Evolutionary conservation across 2,888 invertebrate genomes (phyloP).

Genomic region (Limenitis camilla): DNA sequence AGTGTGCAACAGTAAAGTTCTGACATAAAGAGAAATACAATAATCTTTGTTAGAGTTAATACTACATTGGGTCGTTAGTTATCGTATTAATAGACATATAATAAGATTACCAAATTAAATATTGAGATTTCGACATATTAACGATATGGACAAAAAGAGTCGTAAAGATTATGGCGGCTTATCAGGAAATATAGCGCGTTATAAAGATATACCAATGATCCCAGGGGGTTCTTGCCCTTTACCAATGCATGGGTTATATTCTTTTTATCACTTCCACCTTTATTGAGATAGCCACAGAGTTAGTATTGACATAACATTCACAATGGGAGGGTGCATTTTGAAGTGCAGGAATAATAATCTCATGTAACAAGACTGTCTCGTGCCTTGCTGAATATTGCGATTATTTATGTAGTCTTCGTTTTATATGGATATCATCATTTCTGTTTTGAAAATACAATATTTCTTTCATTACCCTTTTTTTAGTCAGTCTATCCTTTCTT

Average conservation of each 20-base stretch:
- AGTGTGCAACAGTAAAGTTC: too few relatives aligned
- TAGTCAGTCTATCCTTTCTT: too few relatives aligned
- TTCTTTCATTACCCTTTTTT: too few relatives aligned
- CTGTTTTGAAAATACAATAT: background rate
- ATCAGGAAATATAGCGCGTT: slow-evolving; percentile 55
- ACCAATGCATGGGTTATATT: slow-evolving; percentile 41
- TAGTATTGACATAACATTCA: slow-evolving; percentile 18
- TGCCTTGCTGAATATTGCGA: slow-evolving; percentile 49
- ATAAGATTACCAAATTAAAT: slow-evolving; percentile 11
- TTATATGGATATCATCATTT: background rate
- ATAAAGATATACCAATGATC: slow-evolving; percentile 66
- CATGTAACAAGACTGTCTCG: slow-evolving; percentile 55
- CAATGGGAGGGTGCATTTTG: slow-evolving; percentile 55
- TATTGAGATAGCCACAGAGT: slow-evolving; percentile 21
- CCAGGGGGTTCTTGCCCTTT: slow-evolving; percentile 53
- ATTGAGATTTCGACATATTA: slow-evolving; percentile 12
- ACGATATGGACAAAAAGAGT: slow-evolving; percentile 37
- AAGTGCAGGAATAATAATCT: slow-evolving; percentile 64
- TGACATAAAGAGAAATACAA: too few relatives aligned
- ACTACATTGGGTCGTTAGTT: too few relatives aligned
- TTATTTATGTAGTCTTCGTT: slow-evolving; percentile 44
- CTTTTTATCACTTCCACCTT: slow-evolving; percentile 13
- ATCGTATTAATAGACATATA: background rate
- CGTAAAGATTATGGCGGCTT: slow-evolving; percentile 58
- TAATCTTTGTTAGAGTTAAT: too few relatives aligned